Evolutionary conservation across 2,888 invertebrate genomes (phyloP), one percentile per base, ranked within the genome.

Genomic region (Barypeithes pellucidus): DNA sequence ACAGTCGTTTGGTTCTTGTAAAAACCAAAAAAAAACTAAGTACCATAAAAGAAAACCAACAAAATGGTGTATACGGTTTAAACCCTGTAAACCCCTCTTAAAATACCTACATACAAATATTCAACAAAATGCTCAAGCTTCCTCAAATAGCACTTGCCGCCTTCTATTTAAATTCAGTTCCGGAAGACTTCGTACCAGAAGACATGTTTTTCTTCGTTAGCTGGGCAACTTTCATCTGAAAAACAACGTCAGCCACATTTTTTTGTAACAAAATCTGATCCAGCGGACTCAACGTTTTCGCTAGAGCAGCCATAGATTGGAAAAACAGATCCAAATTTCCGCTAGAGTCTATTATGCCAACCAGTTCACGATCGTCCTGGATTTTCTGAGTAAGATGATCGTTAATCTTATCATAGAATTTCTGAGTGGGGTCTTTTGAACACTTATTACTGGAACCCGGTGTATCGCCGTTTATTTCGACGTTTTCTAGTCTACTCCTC

Each of bases 301-400:
- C 54, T 33, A 54, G 14, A 54, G 33, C 16, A 16, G 4, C 1
- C 14, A 54, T 16, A 14, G 54, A 54, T 54, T 29, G 22, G 16
- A 54, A 54, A 33, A 54, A 54, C 9, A 54, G 29, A 9, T 54
- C 54, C 33, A 54, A 2, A 33, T 54, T 29, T 7, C 54, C 54
- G 16, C 29, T 16, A 33, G 29, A 16, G 29, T 54, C 33, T 33
- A 54, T 8, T 14, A 54, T 54, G 29, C 16, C 33, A 33, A 29
- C 22, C 14, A 54, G 9, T 3, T 5, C 29, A 33, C 14, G 12
- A 52, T 24, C 7, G 4, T 54, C 14, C n/a, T 54, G 29, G 14
- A 33, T 16, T 14, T n/a, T 14, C 8, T 29, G 4, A 2, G 12
- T 2, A 0, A 52, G 14, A 5, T 29, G 14, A 29, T 29, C 4